Conservation (phyloP, 1,140 invertebrate species). For the Trigoniulus corallinus region DNA sequence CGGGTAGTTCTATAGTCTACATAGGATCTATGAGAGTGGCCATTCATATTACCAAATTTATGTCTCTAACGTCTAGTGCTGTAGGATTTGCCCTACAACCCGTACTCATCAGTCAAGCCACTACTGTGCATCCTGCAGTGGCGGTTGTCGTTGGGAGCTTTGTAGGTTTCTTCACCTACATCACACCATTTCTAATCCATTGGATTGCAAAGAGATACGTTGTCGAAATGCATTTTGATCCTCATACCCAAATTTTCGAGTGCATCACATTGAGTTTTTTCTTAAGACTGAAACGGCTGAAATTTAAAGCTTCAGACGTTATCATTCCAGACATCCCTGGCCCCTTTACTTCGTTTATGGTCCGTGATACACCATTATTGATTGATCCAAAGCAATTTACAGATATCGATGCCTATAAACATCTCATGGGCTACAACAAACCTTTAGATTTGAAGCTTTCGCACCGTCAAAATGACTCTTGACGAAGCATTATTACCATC, state of each 20-base stretch:
- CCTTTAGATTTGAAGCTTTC: conserved; percentile 51
- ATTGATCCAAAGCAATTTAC: conserved; percentile 50
- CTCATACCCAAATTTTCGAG: conserved; percentile 14
- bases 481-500: background rate
- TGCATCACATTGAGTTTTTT: conserved; percentile 12
- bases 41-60: conserved; percentile 54
- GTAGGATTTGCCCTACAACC: conserved; percentile 53
- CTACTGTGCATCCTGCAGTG: conserved; percentile 28
- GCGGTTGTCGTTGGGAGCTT: conserved; percentile 41
- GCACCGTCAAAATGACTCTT: background rate
- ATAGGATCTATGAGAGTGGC: conserved; percentile 42
- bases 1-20: conserved; percentile 29
- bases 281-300: conserved; percentile 30
- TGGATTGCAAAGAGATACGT: conserved; percentile 72
- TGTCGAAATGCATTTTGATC: conserved; percentile 50
- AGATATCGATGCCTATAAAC: conserved; percentile 51
- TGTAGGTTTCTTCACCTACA: conserved; percentile 59
- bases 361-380: conserved; percentile 50
- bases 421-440: conserved; percentile 79
- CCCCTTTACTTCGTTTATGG: conserved; percentile 60
- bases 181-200: conserved; percentile 66
- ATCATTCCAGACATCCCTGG: conserved; percentile 53
- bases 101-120: conserved; percentile 31
- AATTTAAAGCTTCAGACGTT: conserved; percentile 58
- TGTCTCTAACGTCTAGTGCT: conserved; percentile 57